Evolutionary conservation across 2,888 invertebrate species (phyloP), one percentile per base, ranked within the genome.

Genomic region (Drosophila sordidula): DNA sequence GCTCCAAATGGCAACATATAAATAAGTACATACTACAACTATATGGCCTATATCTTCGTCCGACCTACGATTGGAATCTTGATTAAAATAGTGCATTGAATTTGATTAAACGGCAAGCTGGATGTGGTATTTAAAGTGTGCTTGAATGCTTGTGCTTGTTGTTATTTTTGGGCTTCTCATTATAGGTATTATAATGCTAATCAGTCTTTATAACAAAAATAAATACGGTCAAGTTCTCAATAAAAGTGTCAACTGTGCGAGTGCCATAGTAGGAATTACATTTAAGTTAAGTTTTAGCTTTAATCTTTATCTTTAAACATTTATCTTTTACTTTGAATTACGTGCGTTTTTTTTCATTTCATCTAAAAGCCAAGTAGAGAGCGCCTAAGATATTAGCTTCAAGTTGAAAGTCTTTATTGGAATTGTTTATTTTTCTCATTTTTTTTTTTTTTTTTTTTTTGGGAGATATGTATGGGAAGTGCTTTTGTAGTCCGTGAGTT

Each of bases 131-230:
- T 55, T 50, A 34, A 56, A 45, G 26, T 64, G 39, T 39, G 51
- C 54, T 16, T 18, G 41, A 29, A 34, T 67, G 16, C 18, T 36
- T 22, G 52, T 65, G 65, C 52, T 54, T 50, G 25, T 34, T 34
- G 12, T 34, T 34, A 11, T 18, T 18, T 18, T 18, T 45, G 66
- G 51, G 54, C 45, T 50, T 41, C 29, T 63, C 62, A 51, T 52
- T 59, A 18, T 36, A 42, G 67, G 46, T 77, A 46, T 79, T 65
- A 84, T 73, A 90, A 75, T 78, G 80, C 90, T 85, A 89, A 89
- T 86, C 85, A 86, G 90, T 89, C 85, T 86, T 86, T 45, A 80
- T 74, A 81, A 86, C 89, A 68, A 89, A 85, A 86, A 83, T 59
- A 51, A 80, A 79, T 64, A 71, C 45, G 64, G 50, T 63, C 42